phyloP scores from a whole-genome alignment of 2,888 invertebrate species.

The Dryobotodes eremita region DNA sequence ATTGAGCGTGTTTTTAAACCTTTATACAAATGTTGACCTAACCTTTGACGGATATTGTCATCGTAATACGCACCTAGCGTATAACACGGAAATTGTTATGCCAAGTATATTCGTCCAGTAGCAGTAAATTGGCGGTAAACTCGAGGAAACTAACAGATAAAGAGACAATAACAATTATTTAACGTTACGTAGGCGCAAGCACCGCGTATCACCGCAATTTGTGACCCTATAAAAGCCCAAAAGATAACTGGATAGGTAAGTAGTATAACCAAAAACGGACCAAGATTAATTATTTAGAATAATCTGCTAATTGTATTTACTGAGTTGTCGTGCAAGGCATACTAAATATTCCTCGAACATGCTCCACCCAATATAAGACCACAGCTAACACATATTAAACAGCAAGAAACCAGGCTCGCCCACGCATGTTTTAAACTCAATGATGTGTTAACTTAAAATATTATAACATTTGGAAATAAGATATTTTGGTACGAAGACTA shows the following conservation, averaged over 20 bases:
- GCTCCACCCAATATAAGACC: background rate
- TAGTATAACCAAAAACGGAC: background rate
- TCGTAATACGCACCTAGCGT: too few relatives aligned
- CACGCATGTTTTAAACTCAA: constrained; percentile 9
- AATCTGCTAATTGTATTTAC: constrained; percentile 14
- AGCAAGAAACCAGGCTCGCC: constrained; percentile 4
- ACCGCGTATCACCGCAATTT: background rate
- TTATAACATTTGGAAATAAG: constrained; percentile 40
- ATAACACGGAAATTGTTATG: too few relatives aligned
- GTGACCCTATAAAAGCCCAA: too few relatives aligned
- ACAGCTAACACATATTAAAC: background rate
- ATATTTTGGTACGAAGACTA: constrained; percentile 23
- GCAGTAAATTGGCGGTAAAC: too few relatives aligned
- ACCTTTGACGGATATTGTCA: too few relatives aligned
- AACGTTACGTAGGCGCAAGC: background rate
- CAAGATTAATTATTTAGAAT: constrained; percentile 5
- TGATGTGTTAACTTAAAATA: constrained; percentile 30
- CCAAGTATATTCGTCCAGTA: background rate
- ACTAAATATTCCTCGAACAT: background rate
- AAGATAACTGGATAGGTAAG: background rate
- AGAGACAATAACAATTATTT: background rate
- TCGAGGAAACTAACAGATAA: background rate
- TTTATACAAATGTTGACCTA: background rate
- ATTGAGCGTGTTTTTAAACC: background rate
- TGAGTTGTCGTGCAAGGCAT: background rate